Percentiles rank a stretch among this genome's conserved stretches.
phyloP scores from a whole-genome alignment of 2,113 vertebrate species.

The Peromyscus leucopus region DNA sequence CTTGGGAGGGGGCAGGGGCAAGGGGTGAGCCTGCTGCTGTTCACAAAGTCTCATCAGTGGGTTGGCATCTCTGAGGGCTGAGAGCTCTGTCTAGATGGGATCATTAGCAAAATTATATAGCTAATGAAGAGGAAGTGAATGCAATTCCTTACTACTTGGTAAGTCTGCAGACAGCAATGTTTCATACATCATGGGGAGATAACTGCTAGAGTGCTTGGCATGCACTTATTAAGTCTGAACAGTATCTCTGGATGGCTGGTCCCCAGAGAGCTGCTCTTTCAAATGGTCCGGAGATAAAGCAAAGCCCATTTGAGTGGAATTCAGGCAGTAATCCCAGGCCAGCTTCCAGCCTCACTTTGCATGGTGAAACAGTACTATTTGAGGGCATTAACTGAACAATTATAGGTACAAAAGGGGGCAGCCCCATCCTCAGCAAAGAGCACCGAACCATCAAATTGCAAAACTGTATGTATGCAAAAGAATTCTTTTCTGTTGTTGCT shows the following conservation, averaged over 20 bases:
- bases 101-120: slow-evolving; percentile 87
- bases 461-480: neutral
- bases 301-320: slow-evolving; percentile 4
- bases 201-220: slow-evolving; percentile 80
- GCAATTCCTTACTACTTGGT: slow-evolving; percentile 84
- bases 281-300: fast-evolving
- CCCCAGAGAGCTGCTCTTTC: slow-evolving; percentile 30
- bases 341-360: neutral
- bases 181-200: slow-evolving; percentile 85
- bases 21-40: neutral
- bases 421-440: neutral
- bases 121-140: slow-evolving; percentile 87
- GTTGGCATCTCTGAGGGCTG: slow-evolving; percentile 77
- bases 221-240: slow-evolving; percentile 80
- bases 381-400: neutral
- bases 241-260: slow-evolving; percentile 61
- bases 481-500: neutral
- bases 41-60: slow-evolving; percentile 54
- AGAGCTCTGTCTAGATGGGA: slow-evolving; percentile 79
- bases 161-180: slow-evolving; percentile 85
- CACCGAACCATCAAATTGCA: neutral
- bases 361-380: neutral
- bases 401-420: neutral
- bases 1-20: slow-evolving; percentile 49
- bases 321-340: neutral